phyloP scores from a whole-genome alignment of 2,888 invertebrate species.

The Mythimna loreyi region DNA sequence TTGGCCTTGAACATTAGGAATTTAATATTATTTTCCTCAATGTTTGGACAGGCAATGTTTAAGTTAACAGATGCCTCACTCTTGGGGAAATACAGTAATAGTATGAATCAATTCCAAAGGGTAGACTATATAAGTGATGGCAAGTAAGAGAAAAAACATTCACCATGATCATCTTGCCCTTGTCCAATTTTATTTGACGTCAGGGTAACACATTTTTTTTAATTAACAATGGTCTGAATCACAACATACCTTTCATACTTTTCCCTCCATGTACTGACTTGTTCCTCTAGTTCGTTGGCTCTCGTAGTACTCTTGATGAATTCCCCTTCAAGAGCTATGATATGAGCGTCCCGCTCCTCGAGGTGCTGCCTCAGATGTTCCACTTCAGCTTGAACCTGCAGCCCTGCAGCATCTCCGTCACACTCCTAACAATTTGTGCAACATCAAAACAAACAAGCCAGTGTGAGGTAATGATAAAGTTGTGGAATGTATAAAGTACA shows the following conservation, averaged over 20 bases:
- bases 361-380: conserved; percentile 96
- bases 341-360: conserved; percentile 95
- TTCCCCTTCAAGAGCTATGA: conserved; percentile 96
- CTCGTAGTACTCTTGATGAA: conserved; percentile 95
- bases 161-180: too few species aligned
- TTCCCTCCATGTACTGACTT: conserved; percentile 96
- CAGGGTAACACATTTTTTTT: too few species aligned
- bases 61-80: not conserved
- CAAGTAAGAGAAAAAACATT: not conserved
- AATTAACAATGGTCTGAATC: not conserved
- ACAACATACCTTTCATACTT: conserved; percentile 94
- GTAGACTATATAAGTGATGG: not conserved
- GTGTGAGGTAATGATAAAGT: conserved; percentile 62
- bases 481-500: conserved; percentile 34
- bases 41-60: not conserved
- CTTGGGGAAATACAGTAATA: not conserved
- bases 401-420: conserved; percentile 80
- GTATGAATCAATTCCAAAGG: not conserved
- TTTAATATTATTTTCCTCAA: not conserved
- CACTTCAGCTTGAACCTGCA: conserved; percentile 96
- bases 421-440: conserved; percentile 85
- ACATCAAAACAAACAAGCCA: conserved; percentile 78
- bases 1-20: not conserved
- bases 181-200: too few species aligned
- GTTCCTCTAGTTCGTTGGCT: conserved; percentile 95